A percentile compares a stretch with the other conserved stretches of the same genome.
Evolutionary conservation across 92 coral and sea anemone genomes (phyloP).

Genomic region (Montipora capitata): DNA sequence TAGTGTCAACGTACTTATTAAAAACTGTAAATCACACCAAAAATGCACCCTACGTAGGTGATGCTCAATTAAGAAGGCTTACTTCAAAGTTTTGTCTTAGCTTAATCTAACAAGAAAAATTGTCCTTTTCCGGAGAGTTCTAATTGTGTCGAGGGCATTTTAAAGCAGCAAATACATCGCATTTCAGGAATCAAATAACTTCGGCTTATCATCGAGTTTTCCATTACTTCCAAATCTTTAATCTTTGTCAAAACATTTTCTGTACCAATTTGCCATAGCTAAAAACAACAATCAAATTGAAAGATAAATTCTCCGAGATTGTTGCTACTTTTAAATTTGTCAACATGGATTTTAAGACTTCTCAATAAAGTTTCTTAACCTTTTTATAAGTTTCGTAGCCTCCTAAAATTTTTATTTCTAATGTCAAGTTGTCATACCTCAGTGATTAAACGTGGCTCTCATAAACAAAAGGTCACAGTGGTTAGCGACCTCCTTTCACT

Average conservation of each 20-base stretch:
- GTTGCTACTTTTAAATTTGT: neutral
- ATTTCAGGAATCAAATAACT: neutral
- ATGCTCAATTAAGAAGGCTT: too few species aligned
- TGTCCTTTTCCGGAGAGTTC: neutral
- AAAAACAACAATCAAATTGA: neutral
- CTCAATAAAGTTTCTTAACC: neutral
- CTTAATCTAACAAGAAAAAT: neutral
- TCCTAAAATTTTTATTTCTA: neutral
- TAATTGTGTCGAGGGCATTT: neutral
- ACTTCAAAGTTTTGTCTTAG: too few species aligned
- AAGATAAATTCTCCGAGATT: neutral
- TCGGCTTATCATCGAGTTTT: neutral
- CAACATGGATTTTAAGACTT: neutral
- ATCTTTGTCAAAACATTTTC: neutral
- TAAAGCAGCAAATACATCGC: neutral
- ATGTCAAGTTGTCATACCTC: neutral
- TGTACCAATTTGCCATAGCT: too few species aligned
- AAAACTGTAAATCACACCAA: too few species aligned
- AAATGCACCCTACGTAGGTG: too few species aligned
- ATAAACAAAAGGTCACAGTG: constrained; percentile 25
- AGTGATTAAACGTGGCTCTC: constrained; percentile 21
- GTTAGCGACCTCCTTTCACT: constrained; percentile 10
- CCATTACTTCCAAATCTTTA: neutral
- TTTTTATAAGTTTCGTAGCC: too few species aligned
- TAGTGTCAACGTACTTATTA: too few species aligned